phyloP scores from a whole-genome alignment of 2,113 vertebrate genomes.

The Burhinus bistriatus region DNA sequence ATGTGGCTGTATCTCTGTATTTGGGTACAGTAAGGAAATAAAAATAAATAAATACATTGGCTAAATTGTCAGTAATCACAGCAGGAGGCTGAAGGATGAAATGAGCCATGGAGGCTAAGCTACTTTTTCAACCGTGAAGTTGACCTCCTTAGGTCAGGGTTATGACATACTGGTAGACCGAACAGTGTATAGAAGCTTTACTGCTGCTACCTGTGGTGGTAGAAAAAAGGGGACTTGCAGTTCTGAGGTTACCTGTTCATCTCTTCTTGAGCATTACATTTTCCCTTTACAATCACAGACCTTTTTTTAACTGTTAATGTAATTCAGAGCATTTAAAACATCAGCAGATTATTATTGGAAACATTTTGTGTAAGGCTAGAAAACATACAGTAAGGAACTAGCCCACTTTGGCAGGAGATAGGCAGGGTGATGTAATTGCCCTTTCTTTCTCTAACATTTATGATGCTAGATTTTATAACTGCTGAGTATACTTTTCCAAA shows the following conservation, averaged over 20 bases:
- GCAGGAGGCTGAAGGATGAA: constrained; percentile 28
- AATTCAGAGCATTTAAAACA: not conserved
- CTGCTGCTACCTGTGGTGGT: not conserved
- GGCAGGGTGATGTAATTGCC: not conserved
- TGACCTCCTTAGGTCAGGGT: constrained; percentile 32
- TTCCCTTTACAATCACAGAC: not conserved
- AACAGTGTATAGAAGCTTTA: not conserved
- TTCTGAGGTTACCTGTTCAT: not conserved
- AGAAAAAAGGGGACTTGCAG: not conserved
- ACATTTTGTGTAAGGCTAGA: not conserved
- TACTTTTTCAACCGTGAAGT: not conserved
- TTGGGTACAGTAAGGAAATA: not conserved
- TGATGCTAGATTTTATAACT: not conserved
- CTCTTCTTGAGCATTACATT: not conserved
- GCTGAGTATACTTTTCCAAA: not conserved
- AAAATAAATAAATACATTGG: constrained; percentile 38
- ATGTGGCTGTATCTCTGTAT: not conserved
- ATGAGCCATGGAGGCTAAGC: constrained; percentile 26
- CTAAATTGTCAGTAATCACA: constrained; percentile 51
- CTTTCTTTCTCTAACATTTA: not conserved
- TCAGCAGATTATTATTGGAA: not conserved
- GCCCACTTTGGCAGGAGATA: not conserved
- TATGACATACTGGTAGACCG: not conserved
- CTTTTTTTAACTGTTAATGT: not conserved
- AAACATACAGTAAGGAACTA: not conserved